Percentiles rank a stretch among this genome's conserved stretches.
Conservation (phyloP, 2,888 invertebrate species). For the Drosophila buzzatii region DNA sequence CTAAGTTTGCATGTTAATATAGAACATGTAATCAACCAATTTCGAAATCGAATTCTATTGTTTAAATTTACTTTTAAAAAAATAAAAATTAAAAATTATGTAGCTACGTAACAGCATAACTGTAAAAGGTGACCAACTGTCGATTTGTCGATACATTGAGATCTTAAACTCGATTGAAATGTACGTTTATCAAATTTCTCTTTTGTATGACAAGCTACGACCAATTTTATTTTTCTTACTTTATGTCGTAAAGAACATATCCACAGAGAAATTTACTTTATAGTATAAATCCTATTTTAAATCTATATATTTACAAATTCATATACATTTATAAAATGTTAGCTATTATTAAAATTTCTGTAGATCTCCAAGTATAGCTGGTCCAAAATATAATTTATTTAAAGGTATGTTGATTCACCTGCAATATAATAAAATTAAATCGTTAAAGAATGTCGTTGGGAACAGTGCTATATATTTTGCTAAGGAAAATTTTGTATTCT, state of each 20-base stretch:
- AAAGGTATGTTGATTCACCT: conserved; percentile 84
- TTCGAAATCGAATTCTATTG: background rate
- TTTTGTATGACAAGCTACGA: conserved; percentile 42
- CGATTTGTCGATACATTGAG: background rate
- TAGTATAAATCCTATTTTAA: conserved; percentile 65
- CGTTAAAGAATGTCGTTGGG: background rate
- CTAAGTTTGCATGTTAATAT: background rate
- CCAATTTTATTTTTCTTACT: conserved; percentile 32
- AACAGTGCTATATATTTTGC: too few species aligned
- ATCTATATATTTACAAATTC: conserved; percentile 72
- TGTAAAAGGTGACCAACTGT: background rate
- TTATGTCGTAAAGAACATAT: conserved; percentile 43
- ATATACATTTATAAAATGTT: conserved; percentile 62
- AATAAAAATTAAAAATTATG: background rate
- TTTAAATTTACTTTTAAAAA: background rate
- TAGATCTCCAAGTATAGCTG: conserved; percentile 69
- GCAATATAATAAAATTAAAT: conserved; percentile 56
- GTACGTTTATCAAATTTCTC: background rate
- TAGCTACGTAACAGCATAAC: background rate
- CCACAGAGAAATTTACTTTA: conserved; percentile 54
- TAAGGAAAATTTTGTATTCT: too few species aligned
- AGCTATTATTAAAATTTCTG: conserved; percentile 62
- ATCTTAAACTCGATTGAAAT: background rate
- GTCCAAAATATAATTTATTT: conserved; percentile 65
- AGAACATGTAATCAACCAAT: background rate